Evolutionary conservation across 1,140 invertebrate genomes (phyloP).

Genomic region (Dendroctonus valens): DNA sequence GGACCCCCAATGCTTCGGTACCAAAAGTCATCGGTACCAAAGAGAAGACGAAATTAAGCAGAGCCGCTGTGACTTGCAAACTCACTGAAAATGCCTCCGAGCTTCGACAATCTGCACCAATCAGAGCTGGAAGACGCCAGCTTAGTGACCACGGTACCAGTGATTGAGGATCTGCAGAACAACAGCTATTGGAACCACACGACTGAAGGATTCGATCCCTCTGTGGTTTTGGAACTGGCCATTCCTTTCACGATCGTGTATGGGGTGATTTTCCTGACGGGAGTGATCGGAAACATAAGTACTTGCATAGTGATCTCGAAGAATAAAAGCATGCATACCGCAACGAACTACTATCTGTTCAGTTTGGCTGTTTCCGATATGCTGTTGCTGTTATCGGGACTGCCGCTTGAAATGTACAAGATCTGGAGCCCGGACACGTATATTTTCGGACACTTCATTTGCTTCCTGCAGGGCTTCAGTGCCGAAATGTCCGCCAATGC

Average conservation of each 20-base stretch:
- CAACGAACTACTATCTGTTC: conserved; percentile 84
- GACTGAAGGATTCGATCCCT: conserved; percentile 6
- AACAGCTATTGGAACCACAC: neutral
- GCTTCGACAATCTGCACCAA: too few species aligned
- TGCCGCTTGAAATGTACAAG: conserved; percentile 76
- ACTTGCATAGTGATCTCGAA: conserved; percentile 82
- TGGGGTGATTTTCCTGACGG: conserved; percentile 72
- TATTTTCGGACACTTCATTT: conserved; percentile 71
- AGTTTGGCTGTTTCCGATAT: conserved; percentile 86
- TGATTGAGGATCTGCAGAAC: too few species aligned
- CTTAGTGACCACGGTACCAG: too few species aligned
- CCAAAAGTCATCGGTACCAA: too few species aligned
- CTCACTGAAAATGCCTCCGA: too few species aligned
- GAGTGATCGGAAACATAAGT: conserved; percentile 80
- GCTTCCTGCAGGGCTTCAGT: conserved; percentile 67
- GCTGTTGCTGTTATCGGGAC: conserved; percentile 70
- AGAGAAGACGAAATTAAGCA: too few species aligned
- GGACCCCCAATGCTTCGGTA: too few species aligned
- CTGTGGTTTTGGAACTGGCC: conserved; percentile 46
- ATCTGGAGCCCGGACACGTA: conserved; percentile 74
- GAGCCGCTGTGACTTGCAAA: too few species aligned
- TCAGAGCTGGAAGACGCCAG: too few species aligned
- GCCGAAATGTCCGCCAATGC: conserved; percentile 74
- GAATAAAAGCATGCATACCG: conserved; percentile 81
- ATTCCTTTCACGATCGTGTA: conserved; percentile 71